phyloP scores from a whole-genome alignment of 2,797 vertebrate genomes.

The Takifugu rubripes region DNA sequence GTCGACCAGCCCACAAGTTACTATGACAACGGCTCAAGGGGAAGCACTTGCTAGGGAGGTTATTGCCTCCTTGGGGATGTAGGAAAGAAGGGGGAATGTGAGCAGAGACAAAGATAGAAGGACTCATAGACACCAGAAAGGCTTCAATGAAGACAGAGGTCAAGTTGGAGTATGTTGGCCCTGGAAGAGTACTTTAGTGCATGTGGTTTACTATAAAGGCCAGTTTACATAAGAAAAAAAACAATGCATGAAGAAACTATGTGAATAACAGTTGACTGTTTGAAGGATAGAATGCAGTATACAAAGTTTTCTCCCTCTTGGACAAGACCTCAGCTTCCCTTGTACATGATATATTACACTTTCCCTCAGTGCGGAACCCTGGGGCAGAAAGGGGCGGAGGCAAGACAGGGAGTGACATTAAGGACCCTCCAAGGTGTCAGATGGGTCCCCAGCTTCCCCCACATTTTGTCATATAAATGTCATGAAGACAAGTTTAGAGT shows the following conservation, averaged over 20 bases:
- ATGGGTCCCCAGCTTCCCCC: conserved; percentile 66
- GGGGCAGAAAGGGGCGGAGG: conserved; percentile 57
- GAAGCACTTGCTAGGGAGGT: conserved; percentile 73
- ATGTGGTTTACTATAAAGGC: conserved; percentile 5
- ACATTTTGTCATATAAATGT: conserved; percentile 75
- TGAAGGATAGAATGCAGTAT: conserved; percentile 26
- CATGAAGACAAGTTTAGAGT: conserved; percentile 73
- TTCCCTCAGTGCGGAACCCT: conserved; percentile 52
- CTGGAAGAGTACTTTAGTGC: conserved; percentile 31
- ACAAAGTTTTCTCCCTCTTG: conserved; percentile 49
- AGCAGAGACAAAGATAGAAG: conserved; percentile 57
- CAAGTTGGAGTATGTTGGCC: conserved; percentile 47
- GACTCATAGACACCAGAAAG: conserved; percentile 54
- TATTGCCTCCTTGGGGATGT: conserved; percentile 74
- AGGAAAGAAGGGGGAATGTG: conserved; percentile 65
- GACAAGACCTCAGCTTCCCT: conserved; percentile 31
- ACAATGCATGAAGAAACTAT: conserved; percentile 15
- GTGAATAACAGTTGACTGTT: conserved; percentile 22
- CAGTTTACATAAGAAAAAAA: conserved; percentile 19
- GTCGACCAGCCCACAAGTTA: conserved; percentile 78
- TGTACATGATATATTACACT: conserved; percentile 65
- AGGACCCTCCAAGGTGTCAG: conserved; percentile 72
- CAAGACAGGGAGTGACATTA: conserved; percentile 66
- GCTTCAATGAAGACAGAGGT: conserved; percentile 57
- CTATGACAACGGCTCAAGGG: conserved; percentile 79